phyloP scores from a whole-genome alignment of 2,797 vertebrate species.

The Sebastes diploproa region DNA sequence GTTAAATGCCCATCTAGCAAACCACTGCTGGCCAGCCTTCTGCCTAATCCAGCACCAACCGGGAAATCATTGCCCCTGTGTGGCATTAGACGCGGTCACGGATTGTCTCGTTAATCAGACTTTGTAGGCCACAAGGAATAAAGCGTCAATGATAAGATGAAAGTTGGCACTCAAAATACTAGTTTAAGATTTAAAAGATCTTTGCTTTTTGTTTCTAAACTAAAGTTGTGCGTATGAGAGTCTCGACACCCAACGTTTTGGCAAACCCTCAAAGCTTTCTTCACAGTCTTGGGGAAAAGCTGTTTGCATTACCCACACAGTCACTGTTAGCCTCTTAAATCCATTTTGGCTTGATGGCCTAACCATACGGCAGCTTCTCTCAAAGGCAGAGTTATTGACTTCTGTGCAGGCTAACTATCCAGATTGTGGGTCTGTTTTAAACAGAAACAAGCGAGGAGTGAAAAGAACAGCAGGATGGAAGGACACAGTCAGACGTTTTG shows the following conservation, averaged over 20 bases:
- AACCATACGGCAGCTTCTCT: constrained; percentile 31
- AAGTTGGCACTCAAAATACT: not conserved
- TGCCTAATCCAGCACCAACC: constrained; percentile 42
- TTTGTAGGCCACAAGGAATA: not conserved
- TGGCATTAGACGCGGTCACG: not conserved
- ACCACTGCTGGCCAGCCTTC: constrained; percentile 48
- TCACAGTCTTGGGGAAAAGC: constrained; percentile 14
- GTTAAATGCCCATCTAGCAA: constrained; percentile 55
- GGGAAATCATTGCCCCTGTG: constrained; percentile 35
- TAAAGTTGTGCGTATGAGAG: not conserved
- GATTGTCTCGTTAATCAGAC: constrained; percentile 13
- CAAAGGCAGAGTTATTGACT: constrained; percentile 26
- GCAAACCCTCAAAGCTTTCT: constrained; percentile 45
- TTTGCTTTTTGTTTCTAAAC: not conserved
- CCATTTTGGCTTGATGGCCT: constrained; percentile 34
- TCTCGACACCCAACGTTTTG: constrained; percentile 21
- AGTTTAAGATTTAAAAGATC: not conserved
- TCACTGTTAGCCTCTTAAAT: constrained; percentile 31
- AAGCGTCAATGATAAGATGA: not conserved
- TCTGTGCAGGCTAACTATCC: constrained; percentile 11
- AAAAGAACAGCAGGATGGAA: constrained; percentile 19
- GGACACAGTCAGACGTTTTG: not conserved
- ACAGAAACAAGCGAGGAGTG: not conserved
- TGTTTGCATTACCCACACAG: constrained; percentile 15
- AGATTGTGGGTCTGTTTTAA: constrained; percentile 12